Conservation (phyloP, 2,113 vertebrate species). For the Nibea coibor region DNA sequence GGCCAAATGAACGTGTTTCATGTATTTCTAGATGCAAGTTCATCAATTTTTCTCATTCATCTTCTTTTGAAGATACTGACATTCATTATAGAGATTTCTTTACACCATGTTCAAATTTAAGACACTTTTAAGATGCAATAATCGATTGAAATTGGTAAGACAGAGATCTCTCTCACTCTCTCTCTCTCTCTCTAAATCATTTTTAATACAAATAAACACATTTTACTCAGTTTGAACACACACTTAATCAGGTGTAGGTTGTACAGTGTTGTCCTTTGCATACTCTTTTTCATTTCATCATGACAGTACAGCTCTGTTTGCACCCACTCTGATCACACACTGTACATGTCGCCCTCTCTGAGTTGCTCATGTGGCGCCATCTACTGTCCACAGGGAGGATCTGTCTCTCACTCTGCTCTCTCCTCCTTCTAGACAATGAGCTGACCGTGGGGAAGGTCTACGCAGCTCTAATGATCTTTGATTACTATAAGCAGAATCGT, state of each 20-base stretch:
- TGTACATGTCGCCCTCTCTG: too few relatives aligned
- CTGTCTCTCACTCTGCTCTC: conserved; percentile 1
- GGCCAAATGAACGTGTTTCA: neutral
- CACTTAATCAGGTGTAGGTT: neutral
- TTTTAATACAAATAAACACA: neutral
- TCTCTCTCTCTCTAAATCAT: neutral
- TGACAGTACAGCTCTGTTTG: neutral
- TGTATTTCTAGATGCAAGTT: neutral
- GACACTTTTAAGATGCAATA: neutral
- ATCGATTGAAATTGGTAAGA: neutral
- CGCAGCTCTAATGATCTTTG: conserved; percentile 97
- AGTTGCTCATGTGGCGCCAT: conserved; percentile 60
- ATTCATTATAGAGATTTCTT: neutral
- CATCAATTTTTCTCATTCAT: neutral
- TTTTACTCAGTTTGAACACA: neutral
- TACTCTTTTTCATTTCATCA: neutral
- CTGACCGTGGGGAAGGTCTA: conserved; percentile 98
- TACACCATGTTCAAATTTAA: neutral
- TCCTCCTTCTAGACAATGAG: conserved; percentile 87
- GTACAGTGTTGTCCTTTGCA: neutral
- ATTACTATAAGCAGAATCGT: conserved; percentile 98
- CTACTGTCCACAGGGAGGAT: conserved; percentile 61
- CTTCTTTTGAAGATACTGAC: neutral
- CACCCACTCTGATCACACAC: neutral
- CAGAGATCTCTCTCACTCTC: neutral